Evolutionary conservation across 2,888 invertebrate species (phyloP).

Genomic region (Himalopsyche kuldschensis): DNA sequence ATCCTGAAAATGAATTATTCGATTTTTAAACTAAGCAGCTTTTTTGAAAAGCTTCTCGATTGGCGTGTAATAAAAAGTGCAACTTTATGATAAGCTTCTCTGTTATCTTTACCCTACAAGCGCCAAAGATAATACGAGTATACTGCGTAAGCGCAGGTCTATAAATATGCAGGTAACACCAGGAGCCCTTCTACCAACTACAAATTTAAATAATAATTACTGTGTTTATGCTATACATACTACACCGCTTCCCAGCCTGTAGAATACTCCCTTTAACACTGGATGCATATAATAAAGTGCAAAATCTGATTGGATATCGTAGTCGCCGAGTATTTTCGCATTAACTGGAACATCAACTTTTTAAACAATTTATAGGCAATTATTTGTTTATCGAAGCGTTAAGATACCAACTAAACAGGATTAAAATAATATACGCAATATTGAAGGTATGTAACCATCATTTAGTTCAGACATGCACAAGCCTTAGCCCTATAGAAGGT

Average conservation of each 20-base stretch:
- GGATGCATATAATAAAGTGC: neutral
- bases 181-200: constrained; percentile 35
- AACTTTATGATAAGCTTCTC: neutral
- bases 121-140: neutral
- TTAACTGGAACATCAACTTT: neutral
- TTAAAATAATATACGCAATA: too few species aligned
- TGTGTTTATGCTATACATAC: constrained; percentile 27
- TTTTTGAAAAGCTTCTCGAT: too few species aligned
- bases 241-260: neutral
- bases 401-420: neutral
- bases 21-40: too few species aligned
- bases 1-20: too few species aligned
- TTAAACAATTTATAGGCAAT: neutral
- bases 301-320: neutral
- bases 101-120: neutral
- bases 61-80: too few species aligned
- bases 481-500: too few species aligned
- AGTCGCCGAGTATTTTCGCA: neutral
- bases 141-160: neutral
- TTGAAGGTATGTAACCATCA: too few species aligned
- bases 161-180: constrained; percentile 36
- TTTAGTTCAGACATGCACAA: too few species aligned
- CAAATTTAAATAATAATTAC: constrained; percentile 39
- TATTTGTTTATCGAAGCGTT: neutral
- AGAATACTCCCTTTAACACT: neutral